These are phyloP conservation scores for Bradysia coprophila DNA, from an alignment of 1,140 invertebrate species.

Conservation along the genomic window DNA sequence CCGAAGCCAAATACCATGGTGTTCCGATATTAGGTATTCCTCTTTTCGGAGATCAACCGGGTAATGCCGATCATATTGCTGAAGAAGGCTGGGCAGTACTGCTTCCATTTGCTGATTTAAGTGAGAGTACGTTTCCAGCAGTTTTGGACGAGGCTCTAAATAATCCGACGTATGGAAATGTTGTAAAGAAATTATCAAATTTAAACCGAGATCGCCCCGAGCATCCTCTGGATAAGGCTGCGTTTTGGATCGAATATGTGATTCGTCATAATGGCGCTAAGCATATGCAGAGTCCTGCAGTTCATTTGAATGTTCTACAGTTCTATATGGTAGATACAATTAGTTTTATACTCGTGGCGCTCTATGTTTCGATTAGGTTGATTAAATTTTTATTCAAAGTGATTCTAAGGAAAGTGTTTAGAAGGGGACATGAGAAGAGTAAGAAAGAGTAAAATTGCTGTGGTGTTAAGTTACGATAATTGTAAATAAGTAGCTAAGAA, in stretches of 20 bases:
- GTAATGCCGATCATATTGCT: constrained; percentile 17
- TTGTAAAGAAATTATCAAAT: constrained; percentile 12
- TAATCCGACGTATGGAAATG: constrained; percentile 13
- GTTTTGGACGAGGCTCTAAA: not conserved
- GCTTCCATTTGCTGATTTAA: not conserved
- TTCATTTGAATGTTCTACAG: constrained; percentile 14
- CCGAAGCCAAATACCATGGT: constrained; percentile 16
- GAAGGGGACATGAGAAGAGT: too few relatives aligned
- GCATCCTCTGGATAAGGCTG: constrained; percentile 11
- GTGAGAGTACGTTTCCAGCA: not conserved
- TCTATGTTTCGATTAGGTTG: too few relatives aligned
- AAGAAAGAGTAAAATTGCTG: too few relatives aligned
- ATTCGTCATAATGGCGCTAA: constrained; percentile 25
- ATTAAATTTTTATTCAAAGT: too few relatives aligned
- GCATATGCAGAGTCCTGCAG: constrained; percentile 23
- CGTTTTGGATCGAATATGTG: constrained; percentile 21
- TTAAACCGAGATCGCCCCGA: constrained; percentile 19
- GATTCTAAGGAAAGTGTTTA: too few relatives aligned
- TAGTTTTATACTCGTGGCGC: not conserved
- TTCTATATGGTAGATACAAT: constrained; percentile 11
- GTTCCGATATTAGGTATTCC: constrained; percentile 18
- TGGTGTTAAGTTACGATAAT: too few relatives aligned
- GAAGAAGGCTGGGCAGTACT: constrained; percentile 1
- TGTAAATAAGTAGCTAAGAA: too few relatives aligned
- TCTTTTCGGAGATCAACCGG: constrained; percentile 28